A percentile compares a stretch with the other conserved stretches of the same genome.
Evolutionary conservation across 2,888 invertebrate genomes (phyloP).

Genomic region (Agrochola lychnidis): DNA sequence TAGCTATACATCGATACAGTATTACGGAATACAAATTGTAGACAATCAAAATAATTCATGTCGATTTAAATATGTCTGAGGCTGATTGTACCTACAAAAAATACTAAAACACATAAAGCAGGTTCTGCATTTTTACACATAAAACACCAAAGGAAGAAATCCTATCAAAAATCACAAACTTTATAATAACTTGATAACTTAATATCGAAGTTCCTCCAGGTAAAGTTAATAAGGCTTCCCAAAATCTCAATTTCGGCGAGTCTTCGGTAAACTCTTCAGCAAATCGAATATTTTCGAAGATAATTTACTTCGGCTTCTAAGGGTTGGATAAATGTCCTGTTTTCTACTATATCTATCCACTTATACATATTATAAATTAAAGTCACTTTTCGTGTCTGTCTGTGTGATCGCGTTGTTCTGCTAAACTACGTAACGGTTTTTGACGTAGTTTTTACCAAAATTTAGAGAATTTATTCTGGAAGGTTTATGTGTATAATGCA

Average conservation of each 20-base stretch:
- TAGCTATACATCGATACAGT: too few species aligned
- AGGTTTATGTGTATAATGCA: neutral
- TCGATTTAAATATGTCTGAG: too few species aligned
- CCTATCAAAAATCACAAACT: conserved; percentile 42
- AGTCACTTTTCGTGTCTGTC: neutral
- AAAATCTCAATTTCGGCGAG: conserved; percentile 53
- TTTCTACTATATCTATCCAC: neutral
- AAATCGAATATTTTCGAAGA: conserved; percentile 60
- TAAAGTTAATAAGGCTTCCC: conserved; percentile 46
- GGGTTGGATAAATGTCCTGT: conserved; percentile 24
- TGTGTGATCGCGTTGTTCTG: neutral
- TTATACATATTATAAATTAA: too few species aligned
- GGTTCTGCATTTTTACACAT: neutral
- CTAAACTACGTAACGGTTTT: neutral
- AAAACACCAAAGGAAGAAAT: conserved; percentile 5
- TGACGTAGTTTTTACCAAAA: neutral
- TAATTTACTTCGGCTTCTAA: conserved; percentile 39
- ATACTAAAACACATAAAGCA: too few species aligned
- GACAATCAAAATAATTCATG: too few species aligned
- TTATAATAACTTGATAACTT: conserved; percentile 17
- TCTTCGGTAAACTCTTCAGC: conserved; percentile 55
- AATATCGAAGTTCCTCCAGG: conserved; percentile 21
- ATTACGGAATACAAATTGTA: too few species aligned
- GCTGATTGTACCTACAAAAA: too few species aligned
- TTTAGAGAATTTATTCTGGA: neutral